Evolutionary conservation across 2,797 vertebrate genomes (phyloP).

Genomic region (Dipus sagitta): DNA sequence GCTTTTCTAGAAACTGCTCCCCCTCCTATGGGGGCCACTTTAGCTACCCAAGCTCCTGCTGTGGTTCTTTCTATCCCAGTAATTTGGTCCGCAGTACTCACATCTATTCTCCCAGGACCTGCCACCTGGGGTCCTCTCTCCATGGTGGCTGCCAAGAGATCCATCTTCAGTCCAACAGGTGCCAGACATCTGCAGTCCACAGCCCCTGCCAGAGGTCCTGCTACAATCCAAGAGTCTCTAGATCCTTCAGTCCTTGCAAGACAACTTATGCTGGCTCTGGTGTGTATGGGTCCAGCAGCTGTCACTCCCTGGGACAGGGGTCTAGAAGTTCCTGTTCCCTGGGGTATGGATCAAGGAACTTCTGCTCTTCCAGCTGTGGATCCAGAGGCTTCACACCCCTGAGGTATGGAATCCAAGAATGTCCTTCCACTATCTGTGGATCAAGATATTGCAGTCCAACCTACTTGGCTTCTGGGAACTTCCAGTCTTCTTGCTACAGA

Average conservation of each 20-base stretch:
- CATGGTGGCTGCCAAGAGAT: not conserved
- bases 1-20: constrained; percentile 31
- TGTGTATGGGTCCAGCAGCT: not conserved
- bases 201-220: not conserved
- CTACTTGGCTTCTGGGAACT: not conserved
- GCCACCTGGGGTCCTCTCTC: not conserved
- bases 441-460: not conserved
- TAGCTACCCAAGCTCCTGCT: not conserved
- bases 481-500: not conserved
- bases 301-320: not conserved
- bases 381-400: not conserved
- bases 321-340: not conserved
- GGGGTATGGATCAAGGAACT: not conserved
- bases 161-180: not conserved
- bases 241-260: not conserved
- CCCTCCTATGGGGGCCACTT: not conserved
- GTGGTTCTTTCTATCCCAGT: not conserved
- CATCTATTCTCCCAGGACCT: not conserved
- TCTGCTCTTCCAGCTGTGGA: not conserved
- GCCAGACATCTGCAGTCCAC: not conserved
- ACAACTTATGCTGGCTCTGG: not conserved
- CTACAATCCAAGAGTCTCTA: not conserved
- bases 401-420: not conserved
- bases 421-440: not conserved
- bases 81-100: not conserved